Evolutionary conservation across 2,113 vertebrate genomes (phyloP).

Genomic region (Cyprinus carpio): DNA sequence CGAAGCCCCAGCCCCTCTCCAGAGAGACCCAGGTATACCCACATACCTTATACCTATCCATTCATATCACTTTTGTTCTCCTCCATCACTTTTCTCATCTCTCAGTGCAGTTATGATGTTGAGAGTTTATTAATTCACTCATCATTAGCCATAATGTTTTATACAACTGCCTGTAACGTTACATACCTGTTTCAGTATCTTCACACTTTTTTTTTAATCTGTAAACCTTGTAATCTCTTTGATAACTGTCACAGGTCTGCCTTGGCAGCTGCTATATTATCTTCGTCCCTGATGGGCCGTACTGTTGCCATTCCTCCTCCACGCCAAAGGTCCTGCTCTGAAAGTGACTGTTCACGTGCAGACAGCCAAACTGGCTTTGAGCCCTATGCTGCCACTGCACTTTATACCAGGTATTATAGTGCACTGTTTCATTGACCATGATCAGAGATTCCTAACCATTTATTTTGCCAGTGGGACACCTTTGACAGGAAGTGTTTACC

Average conservation of each 20-base stretch:
- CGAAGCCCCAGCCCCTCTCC: conserved; percentile 89
- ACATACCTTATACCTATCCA: not conserved
- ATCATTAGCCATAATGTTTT: not conserved
- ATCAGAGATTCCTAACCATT: not conserved
- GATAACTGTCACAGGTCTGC: conserved; percentile 78
- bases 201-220: not conserved
- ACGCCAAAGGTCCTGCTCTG: conserved; percentile 77
- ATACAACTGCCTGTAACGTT: too few relatives aligned
- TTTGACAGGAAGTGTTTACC: too few relatives aligned
- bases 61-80: not conserved
- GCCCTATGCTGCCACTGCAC: conserved; percentile 76
- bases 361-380: conserved; percentile 71
- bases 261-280: conserved; percentile 87
- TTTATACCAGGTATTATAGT: conserved; percentile 69
- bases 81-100: not conserved
- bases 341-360: conserved; percentile 70
- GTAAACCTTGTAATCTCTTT: not conserved
- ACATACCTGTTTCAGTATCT: not conserved
- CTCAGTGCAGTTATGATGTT: not conserved
- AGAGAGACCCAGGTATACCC: conserved; percentile 88
- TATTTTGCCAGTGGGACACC: not conserved
- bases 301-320: conserved; percentile 86
- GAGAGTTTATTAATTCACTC: not conserved
- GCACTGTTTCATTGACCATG: not conserved
- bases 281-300: conserved; percentile 83